Base-by-base conservation (phyloP, 2,797 vertebrate genomes). In the Spinibarbus caldwelli region DNA sequence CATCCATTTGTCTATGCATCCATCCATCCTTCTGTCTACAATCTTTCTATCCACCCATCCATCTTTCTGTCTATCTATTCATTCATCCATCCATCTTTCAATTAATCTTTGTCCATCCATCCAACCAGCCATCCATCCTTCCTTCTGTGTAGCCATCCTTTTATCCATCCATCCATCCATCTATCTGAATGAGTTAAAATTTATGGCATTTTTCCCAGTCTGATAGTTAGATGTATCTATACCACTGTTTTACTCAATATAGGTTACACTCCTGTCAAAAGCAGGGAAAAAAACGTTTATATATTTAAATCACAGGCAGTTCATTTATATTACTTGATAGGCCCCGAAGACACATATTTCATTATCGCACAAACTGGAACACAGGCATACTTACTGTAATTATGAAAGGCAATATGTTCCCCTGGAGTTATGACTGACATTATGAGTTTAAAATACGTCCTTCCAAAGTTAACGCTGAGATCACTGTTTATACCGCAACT, bases 331-430 rank as follows among this genome's bases (percentile, higher is more conserved):
- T 68, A 38, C 52, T 78, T 70, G 19, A 70, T 59, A 76, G 81
- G 85, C 83, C 87, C 84, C n/a, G 31, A 88, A 88, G 87, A 88
- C 86, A 82, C 72, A 31, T 78, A 87, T 87, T 87, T 85, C 77
- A 86, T 88, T 87, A 88, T 73, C 78, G 71, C 54, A 54, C 83
- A 83, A 83, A 86, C 82, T 88, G 57, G 38, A 68, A 88, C 86
- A 85, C 73, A 62, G 80, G 66, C 79, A 78, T 70, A 67, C 85
- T 79, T 67, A 78, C 68, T 87, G 87, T 88, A 88, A 89, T 89
- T 90, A 86, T 84, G 80, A 73, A 76, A 78, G 21, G 78, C 85
- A 86, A 68, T 86, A 80, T 86, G 62, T 70, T 80, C 77, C 87
- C 73, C 78, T 82, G 52, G 78, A 88, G 84, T 83, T 82, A 83